These are phyloP conservation scores for Latrodectus elegans DNA, from an alignment of 2,888 invertebrate species.

Conservation along the genomic window DNA sequence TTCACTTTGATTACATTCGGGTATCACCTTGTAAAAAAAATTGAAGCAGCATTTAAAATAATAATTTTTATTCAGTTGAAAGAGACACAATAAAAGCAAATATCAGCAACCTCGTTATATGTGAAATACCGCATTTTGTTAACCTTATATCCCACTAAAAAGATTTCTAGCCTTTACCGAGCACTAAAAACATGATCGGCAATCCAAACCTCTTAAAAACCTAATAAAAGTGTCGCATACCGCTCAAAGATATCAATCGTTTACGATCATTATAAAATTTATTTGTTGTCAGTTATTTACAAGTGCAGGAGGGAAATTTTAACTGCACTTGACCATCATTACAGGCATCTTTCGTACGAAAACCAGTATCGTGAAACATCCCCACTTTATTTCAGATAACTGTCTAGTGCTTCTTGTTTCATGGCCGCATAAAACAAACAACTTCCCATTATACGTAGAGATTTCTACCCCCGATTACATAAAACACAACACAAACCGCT, in stretches of 20 bases:
- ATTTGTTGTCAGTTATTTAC: conserved; percentile 64
- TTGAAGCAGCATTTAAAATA: too few species aligned
- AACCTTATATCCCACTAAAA: conserved; percentile 8
- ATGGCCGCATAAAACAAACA: conserved; percentile 69
- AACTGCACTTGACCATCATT: conserved; percentile 66
- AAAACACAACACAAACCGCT: conserved; percentile 54
- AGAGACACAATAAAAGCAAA: too few species aligned
- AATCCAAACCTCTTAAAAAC: conserved; percentile 63
- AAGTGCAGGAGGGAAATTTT: conserved; percentile 52
- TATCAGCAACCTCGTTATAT: conserved; percentile 9
- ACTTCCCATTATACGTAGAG: conserved; percentile 42
- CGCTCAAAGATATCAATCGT: conserved; percentile 66
- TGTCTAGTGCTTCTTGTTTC: conserved; percentile 52
- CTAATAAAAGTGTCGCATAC: conserved; percentile 63
- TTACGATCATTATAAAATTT: conserved; percentile 69
- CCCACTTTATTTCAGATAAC: conserved; percentile 67
- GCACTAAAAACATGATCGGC: conserved; percentile 67
- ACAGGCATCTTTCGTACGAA: conserved; percentile 18
- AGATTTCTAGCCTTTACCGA: conserved; percentile 46
- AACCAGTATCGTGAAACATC: conserved; percentile 3
- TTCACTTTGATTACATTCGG: too few species aligned
- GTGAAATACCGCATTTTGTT: conserved; percentile 44
- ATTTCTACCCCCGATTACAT: conserved; percentile 62
- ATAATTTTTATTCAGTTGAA: too few species aligned
- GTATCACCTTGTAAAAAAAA: too few species aligned